These are phyloP conservation scores for Desmodus rotundus DNA, from an alignment of 2,113 vertebrate species.

Conservation along the genomic window DNA sequence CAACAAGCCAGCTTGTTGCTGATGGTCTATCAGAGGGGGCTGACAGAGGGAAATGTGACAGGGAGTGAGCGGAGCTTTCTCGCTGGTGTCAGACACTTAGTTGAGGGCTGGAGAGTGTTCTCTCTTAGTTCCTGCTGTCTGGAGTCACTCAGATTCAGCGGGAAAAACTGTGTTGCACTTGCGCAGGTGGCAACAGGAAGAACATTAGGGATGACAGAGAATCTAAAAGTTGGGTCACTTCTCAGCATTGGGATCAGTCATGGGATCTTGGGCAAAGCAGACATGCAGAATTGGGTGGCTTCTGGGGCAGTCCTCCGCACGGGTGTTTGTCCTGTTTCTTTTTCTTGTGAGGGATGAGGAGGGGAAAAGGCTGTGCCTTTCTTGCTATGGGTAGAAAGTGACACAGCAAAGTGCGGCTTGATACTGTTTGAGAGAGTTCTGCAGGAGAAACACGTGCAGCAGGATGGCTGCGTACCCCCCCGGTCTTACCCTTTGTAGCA, in stretches of 20 bases:
- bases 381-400: background rate
- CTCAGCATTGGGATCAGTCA: background rate
- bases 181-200: background rate
- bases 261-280: background rate
- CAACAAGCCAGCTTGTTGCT: background rate
- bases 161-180: background rate
- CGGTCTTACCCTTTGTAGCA: background rate
- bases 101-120: background rate
- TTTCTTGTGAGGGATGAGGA: background rate
- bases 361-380: background rate
- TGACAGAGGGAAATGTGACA: background rate
- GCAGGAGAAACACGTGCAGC: background rate
- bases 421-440: background rate
- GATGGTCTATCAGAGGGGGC: background rate
- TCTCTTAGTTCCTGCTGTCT: background rate
- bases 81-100: background rate
- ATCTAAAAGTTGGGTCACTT: background rate
- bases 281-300: background rate
- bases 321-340: background rate
- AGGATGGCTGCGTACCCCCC: background rate
- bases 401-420: background rate
- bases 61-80: background rate
- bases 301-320: accelerated
- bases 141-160: background rate
- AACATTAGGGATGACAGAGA: background rate